Evolutionary conservation across 2,797 vertebrate species (phyloP), one percentile per base, ranked within the genome.

Genomic region (Helarctos malayanus): DNA sequence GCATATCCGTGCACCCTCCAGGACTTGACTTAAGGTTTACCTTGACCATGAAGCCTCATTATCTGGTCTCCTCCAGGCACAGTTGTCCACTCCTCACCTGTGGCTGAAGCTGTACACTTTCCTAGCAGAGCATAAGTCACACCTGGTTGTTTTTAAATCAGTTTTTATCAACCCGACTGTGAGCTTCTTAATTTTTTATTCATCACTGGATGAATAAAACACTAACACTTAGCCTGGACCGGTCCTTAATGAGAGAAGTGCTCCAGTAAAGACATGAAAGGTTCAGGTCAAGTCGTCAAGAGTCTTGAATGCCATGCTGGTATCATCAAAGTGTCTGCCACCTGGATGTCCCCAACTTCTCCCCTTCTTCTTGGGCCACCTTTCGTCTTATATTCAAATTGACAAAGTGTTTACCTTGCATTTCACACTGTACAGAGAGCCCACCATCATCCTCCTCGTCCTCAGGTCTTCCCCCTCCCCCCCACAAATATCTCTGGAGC

Each of bases 61-160:
- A 54, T 35, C 88, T 78, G n/a, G 35, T 86, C 5, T 80, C 25
- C 52, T 9, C 5, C 32, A 32, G 5, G 32, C 32, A 14, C 25
- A 54, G n/a, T 4, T 92, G 68, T 69, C 38, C 15, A 29, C 16
- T 65, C 13, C 13, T 79, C 56, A 89, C 81, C 73, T 59, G 15
- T 52, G 45, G 56, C 47, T 49, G 61, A 92, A 92, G 82, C 54
- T 65, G 38, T 71, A 32, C 7, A 75, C 56, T 84, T 84, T 52
- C 27, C 63, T 78, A 73, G 29, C 15, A 78, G 7, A 65, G 38
- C 19, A 45, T 68, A 63, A 4, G n/a, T 45, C 91, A 87, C 13
- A 84, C 29, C 14, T 76, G 92, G 25, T 25, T 93, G 56, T 90
- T 95, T 92, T 13, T 47, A 95, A 94, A 41, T 73, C 87, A 47